Base-by-base conservation (phyloP, 2,888 invertebrate genomes). In the Lepeophtheirus nordmannii region DNA sequence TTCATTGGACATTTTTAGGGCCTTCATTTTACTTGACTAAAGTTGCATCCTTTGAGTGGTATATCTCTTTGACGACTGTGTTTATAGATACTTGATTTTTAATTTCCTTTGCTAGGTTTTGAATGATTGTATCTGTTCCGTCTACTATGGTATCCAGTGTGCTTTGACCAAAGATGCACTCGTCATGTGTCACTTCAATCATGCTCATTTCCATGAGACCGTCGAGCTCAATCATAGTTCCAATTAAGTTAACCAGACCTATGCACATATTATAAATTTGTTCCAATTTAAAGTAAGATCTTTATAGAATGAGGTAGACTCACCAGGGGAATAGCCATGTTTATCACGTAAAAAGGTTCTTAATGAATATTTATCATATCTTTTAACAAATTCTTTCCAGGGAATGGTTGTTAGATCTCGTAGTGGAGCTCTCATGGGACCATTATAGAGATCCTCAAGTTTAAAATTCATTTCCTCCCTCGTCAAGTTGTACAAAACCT, bases 291-390 rank as follows among this genome's bases (percentile, higher is more conserved):
- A 30, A 5, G 30, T 30, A 5, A 5, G 30, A 30, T 30, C 30
- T 30, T 30, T 30, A 30, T n/a, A 30, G 30, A 7, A 30, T 30
- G 7, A 30, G 30, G 2, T 30, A 30, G 30, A 30, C 17, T 46
- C 8, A 46, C 53, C 53, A 14, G 17, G n/a, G 5, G 53, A 46
- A 8, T 46, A 46, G 14, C 53, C 53, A 46, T 46, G 53, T 20
- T 11, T 56, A 14, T 53, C 30, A n/a, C 23, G n/a, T n/a, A 63
- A 38, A 30, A 22, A 63, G 10, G n/a, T 11, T 56, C 56, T 46
- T 1, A 63, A 56, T 17, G 63, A 63, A 56, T 53, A 63, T n/a
- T 63, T 63, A 23, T 63, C 63, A 56, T 63, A 63, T 63, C 46
- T 63, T 20, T 14, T n/a, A n/a, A 53, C 10, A 22, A 63, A 53